Evolutionary conservation across 2,888 invertebrate species (phyloP), one percentile per base, ranked within the genome.

Genomic region (Hypena proboscidalis): DNA sequence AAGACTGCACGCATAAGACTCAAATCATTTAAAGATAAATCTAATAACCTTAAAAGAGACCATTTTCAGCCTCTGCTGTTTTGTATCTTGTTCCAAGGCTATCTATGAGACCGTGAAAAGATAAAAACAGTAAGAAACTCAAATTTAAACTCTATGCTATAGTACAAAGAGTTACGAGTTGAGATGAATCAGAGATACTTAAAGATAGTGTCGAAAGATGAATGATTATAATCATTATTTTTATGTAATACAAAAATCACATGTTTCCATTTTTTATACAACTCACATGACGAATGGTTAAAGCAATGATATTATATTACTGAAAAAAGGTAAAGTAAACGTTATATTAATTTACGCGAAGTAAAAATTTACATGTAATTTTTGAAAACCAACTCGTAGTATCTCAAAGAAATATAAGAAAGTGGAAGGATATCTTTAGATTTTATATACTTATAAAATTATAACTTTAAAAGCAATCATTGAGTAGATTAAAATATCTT

Each of bases 141-240:
- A 3, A 60, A 33, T 51, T 46, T 61, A 21, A 56, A 47, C 50
- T 37, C 37, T 60, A 49, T 25, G 0, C 7, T 22, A 45, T 33
- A 22, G 8, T 2, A 7, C 6, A 44, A 53, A 37, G 17, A 8
- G 17, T 1, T 6, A 36, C 32, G 30, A 39, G 40, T 47, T 40
- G 2, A 23, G 17, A 26, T 22, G 25, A 43, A 39, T 59, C 40
- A 50, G 55, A 63, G 66, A 47, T 20, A 36, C 26, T 13, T 20
- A 31, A 15, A 53, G 80, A 78, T 77, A 72, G 49, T 63, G 80
- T 77, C 79, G 60, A 63, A 65, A 61, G 57, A 70, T 80, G 80
- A 80, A 53, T 65, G 78, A 80, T 77, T 42, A 40, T 23, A 10
- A 10, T 36, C 39, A 32, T 43, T 32, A 5, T 8, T 27, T 50